Percentiles rank a stretch among this genome's conserved stretches.
phyloP scores from a whole-genome alignment of 2,888 invertebrate genomes.

The Bombylius major region DNA sequence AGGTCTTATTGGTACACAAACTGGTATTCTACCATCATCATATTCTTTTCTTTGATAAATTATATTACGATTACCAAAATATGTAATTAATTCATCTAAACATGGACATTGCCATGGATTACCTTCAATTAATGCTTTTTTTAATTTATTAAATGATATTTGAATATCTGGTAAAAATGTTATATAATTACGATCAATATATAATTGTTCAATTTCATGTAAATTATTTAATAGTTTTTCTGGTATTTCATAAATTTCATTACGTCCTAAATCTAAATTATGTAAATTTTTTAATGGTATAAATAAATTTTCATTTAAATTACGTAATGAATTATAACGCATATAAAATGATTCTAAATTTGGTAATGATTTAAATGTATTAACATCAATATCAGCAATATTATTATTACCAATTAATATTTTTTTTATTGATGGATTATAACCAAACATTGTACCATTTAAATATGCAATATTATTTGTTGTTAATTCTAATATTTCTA shows the following conservation, averaged over 20 bases:
- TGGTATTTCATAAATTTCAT: conserved; percentile 22
- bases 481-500: conserved; percentile 27
- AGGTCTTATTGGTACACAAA: conserved; percentile 20
- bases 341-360: conserved; percentile 27
- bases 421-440: conserved; percentile 20
- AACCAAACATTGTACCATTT: not conserved
- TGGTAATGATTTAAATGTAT: conserved; percentile 23
- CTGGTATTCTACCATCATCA: conserved; percentile 24
- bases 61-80: conserved; percentile 18
- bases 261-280: conserved; percentile 28
- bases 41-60: conserved; percentile 22
- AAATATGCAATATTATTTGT: conserved; percentile 22
- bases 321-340: conserved; percentile 23
- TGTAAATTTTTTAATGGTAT: conserved; percentile 24
- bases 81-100: conserved; percentile 22
- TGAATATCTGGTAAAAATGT: conserved; percentile 26
- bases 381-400: conserved; percentile 20
- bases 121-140: conserved; percentile 25
- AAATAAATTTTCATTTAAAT: conserved; percentile 26
- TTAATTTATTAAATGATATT: conserved; percentile 20
- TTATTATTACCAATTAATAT: conserved; percentile 24
- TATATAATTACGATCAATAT: conserved; percentile 29
- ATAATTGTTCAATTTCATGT: conserved; percentile 21
- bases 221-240: conserved; percentile 8
- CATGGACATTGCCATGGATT: conserved; percentile 35